Conservation (phyloP, 2,113 vertebrate genomes). For the Benitochromis conjunctus region DNA sequence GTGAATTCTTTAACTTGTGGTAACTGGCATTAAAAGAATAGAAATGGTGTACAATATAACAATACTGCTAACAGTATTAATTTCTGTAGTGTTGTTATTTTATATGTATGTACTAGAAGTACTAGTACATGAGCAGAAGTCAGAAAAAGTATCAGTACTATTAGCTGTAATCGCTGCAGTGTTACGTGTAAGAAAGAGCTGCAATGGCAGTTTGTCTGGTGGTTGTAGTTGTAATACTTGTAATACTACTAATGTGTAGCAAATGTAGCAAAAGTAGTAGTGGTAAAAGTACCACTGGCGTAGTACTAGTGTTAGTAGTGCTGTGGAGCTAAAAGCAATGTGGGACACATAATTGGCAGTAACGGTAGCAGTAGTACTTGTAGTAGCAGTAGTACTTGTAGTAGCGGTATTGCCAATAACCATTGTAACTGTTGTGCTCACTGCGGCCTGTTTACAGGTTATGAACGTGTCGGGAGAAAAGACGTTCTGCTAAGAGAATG, state of each 20-base stretch:
- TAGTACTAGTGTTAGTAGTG: not conserved
- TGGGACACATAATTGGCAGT: not conserved
- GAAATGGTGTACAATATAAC: not conserved
- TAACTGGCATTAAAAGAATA: not conserved
- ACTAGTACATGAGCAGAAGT: not conserved
- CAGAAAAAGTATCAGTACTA: not conserved
- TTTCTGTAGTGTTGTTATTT: not conserved
- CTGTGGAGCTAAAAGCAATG: not conserved
- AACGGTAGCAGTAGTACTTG: not conserved
- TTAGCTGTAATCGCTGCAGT: not conserved
- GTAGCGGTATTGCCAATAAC: not conserved
- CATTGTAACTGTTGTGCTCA: not conserved
- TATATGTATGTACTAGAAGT: not conserved
- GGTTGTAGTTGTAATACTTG: not conserved
- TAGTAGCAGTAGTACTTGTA: not conserved
- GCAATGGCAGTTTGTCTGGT: not conserved
- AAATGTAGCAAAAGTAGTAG: not conserved
- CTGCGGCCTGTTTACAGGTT: constrained; percentile 35
- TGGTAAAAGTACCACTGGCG: not conserved
- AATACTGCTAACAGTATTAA: not conserved
- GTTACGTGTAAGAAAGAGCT: not conserved
- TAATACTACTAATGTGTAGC: not conserved
- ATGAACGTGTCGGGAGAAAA: constrained; percentile 19
- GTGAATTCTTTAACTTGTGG: not conserved
- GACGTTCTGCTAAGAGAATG: constrained; percentile 45